A percentile compares a stretch with the other conserved stretches of the same genome.
Conservation (phyloP, 2,888 invertebrate genomes). For the Antitype chi region DNA sequence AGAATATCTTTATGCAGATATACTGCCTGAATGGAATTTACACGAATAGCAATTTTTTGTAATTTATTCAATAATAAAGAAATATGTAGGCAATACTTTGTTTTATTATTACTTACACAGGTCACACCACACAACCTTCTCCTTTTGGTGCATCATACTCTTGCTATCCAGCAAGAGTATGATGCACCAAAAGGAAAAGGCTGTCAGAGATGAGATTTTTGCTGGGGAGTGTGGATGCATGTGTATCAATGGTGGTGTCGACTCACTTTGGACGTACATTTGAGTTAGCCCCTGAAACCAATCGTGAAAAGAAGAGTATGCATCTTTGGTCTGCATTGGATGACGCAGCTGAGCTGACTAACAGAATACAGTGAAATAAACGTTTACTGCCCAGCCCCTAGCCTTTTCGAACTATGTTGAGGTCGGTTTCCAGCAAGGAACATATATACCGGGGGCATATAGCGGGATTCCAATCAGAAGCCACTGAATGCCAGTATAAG, state of each 20-base stretch:
- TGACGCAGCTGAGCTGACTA: neutral
- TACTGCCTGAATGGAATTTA: conserved; percentile 80
- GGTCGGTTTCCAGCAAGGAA: neutral
- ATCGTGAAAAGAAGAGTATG: neutral
- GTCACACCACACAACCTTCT: neutral
- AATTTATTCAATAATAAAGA: conserved; percentile 87
- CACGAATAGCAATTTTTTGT: conserved; percentile 81
- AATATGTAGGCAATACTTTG: conserved; percentile 79
- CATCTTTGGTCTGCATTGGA: neutral
- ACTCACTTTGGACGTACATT: neutral
- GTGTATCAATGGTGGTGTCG: neutral
- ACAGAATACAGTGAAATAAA: neutral
- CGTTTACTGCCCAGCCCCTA: neutral
- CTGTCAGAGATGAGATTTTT: neutral
- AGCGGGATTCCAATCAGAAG: neutral
- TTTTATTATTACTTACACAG: conserved; percentile 66
- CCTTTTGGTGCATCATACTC: neutral
- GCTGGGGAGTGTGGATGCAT: neutral
- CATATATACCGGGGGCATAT: too few relatives aligned
- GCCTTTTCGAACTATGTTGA: neutral
- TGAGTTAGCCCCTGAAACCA: neutral
- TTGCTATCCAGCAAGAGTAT: too few relatives aligned
- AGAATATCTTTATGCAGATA: conserved; percentile 75
- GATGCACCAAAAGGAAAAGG: too few relatives aligned
- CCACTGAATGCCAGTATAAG: neutral